Base-by-base conservation (phyloP, 2,888 invertebrate genomes). In the Yponomeuta malinellus region DNA sequence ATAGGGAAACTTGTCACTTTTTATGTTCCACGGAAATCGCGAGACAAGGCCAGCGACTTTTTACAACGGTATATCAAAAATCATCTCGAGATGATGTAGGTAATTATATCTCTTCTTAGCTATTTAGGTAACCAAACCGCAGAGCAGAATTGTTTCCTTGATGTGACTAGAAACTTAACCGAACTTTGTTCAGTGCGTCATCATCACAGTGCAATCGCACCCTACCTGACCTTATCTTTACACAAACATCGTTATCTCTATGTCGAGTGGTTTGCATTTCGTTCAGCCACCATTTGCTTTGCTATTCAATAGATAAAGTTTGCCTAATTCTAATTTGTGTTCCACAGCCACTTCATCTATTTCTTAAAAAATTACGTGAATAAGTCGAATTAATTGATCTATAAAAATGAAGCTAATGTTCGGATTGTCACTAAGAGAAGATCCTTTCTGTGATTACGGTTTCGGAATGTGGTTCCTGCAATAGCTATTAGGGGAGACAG, bases 401-500 rank as follows among this genome's bases (percentile, higher is more conserved):
- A 68, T 68, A 29, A 63, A 23, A 48, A 63, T 63, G 33, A 63
- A 63, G 10, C 63, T 63, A 43, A 37, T 63, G 63, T 63, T 15
- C 6, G n/a, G 10, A 29, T 68, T 68, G 29, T 68, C 68, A 68
- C 48, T 52, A 71, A 73, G 69, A 71, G 68, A 73, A 71, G 73
- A 76, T 76, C 71, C 76, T 74, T 76, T 78, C 72, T 70, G 12
- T 74, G 76, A 78, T 78, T 78, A 76, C 72, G 66, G 74, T 66
- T 43, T 65, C 52, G 74, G 78, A 79, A 79, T 78, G 76, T 72
- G 74, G 71, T 72, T 72, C 75, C 80, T 81, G 81, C 80, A 79
- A 79, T 80, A 82, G 78, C 73, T 71, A 76, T 78, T 75, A 77
- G 77, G 78, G 78, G 75, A 73, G 78, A 81, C 77, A 78, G 77